Evolutionary conservation across 2,888 invertebrate genomes (phyloP).

Genomic region (Lepidocyrtinus sp.): DNA sequence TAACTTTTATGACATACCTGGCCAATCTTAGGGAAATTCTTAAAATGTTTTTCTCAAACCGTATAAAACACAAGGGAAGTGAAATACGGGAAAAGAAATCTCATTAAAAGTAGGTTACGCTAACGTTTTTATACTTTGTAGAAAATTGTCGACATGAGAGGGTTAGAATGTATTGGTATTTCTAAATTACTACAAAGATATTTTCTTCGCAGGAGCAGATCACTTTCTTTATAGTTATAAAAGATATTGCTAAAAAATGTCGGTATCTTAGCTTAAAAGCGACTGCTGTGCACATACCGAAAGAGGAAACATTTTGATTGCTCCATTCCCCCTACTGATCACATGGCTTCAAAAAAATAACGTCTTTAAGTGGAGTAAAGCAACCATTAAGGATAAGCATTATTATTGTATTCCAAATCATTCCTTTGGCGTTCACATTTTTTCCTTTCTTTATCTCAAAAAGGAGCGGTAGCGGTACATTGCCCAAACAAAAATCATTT

Average conservation of each 20-base stretch:
- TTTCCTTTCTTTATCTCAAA: background rate
- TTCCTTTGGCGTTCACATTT: background rate
- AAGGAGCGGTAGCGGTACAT: background rate
- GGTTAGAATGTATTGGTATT: background rate
- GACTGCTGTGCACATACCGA: background rate
- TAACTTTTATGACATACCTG: background rate
- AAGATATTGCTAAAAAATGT: background rate
- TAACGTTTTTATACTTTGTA: background rate
- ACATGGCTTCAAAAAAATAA: background rate
- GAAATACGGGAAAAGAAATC: slow-evolving; percentile 28
- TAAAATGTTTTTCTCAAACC: background rate
- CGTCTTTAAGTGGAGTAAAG: background rate
- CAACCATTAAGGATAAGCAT: background rate
- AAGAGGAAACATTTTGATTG: background rate
- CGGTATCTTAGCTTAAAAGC: background rate
- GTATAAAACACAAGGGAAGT: background rate
- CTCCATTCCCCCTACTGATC: background rate
- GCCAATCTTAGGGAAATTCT: background rate
- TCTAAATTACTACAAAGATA: background rate
- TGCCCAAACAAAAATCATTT: slow-evolving; percentile 24
- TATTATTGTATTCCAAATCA: background rate
- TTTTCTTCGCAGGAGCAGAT: background rate
- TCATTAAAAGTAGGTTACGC: slow-evolving; percentile 50
- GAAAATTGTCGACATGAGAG: background rate
- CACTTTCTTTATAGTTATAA: background rate